Conservation (phyloP, 2,888 invertebrate genomes). For the Trichacis sp. region DNA sequence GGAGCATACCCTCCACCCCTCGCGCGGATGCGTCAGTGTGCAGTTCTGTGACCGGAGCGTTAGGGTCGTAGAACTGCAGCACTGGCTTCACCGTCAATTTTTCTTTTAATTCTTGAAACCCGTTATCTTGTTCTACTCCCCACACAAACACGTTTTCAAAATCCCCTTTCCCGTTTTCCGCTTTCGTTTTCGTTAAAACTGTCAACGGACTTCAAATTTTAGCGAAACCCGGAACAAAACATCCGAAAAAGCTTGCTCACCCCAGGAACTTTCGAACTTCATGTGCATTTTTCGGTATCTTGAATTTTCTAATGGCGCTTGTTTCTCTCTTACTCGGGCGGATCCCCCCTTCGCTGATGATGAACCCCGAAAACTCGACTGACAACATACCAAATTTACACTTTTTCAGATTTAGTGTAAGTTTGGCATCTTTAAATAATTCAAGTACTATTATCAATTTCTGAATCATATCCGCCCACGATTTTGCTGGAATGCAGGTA, state of each 20-base stretch:
- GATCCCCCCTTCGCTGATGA: not conserved
- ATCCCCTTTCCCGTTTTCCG: not conserved
- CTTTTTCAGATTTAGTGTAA: not conserved
- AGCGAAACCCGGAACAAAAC: not conserved
- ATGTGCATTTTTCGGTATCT: not conserved
- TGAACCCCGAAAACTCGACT: too few species aligned
- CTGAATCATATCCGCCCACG: conserved; percentile 42
- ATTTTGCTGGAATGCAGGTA: conserved; percentile 40
- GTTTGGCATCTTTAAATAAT: conserved; percentile 26
- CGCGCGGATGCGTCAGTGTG: not conserved
- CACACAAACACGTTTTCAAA: not conserved
- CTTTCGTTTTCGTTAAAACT: not conserved
- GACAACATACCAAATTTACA: not conserved
- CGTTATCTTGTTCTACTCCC: not conserved
- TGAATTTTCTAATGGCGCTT: not conserved
- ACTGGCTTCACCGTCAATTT: not conserved
- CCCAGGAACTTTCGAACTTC: not conserved
- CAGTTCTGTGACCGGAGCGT: not conserved
- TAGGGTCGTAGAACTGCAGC: not conserved
- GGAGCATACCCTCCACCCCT: not conserved
- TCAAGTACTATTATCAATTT: conserved; percentile 41
- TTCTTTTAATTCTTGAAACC: not conserved
- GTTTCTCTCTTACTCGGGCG: not conserved
- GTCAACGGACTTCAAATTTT: not conserved
- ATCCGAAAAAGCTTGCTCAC: not conserved